Evolutionary conservation across 2,113 vertebrate genomes (phyloP).

Genomic region (Trachemys scripta): DNA sequence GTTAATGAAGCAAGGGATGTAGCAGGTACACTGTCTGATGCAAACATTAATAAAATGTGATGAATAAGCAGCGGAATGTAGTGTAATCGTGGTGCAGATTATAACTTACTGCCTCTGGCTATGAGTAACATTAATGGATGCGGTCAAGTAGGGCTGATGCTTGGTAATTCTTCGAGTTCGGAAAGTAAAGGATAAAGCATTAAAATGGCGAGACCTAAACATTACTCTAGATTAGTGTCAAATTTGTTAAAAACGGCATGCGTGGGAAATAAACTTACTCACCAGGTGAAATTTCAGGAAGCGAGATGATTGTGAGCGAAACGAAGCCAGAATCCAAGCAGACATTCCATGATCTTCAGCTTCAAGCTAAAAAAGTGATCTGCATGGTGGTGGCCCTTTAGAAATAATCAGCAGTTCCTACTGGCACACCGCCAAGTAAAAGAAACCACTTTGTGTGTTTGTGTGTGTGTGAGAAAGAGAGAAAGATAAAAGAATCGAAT

Average conservation of each 20-base stretch:
- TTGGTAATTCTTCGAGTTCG: background rate
- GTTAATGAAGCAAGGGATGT: background rate
- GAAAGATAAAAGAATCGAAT: conserved; percentile 5
- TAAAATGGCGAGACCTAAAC: background rate
- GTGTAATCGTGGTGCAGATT: background rate
- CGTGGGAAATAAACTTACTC: conserved; percentile 68
- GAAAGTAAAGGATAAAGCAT: background rate
- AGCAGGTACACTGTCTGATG: background rate
- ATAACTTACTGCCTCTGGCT: background rate
- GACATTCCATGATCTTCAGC: conserved; percentile 72
- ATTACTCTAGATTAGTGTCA: background rate
- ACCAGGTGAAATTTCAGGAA: conserved; percentile 73
- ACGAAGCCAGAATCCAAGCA: conserved; percentile 52
- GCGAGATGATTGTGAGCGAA: conserved; percentile 54
- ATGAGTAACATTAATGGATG: background rate
- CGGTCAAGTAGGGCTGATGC: background rate
- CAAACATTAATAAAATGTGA: conserved; percentile 6
- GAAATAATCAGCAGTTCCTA: conserved; percentile 44
- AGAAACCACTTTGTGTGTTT: conserved; percentile 21
- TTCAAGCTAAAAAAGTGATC: conserved; percentile 29
- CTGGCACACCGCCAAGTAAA: conserved; percentile 33
- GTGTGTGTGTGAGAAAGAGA: background rate
- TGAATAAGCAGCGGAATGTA: background rate
- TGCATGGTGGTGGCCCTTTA: conserved; percentile 32
- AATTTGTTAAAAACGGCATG: background rate